Percentiles rank a stretch among this genome's conserved stretches.
phyloP scores from a whole-genome alignment of 2,113 vertebrate species.

The Oncorhynchus gorbuscha region DNA sequence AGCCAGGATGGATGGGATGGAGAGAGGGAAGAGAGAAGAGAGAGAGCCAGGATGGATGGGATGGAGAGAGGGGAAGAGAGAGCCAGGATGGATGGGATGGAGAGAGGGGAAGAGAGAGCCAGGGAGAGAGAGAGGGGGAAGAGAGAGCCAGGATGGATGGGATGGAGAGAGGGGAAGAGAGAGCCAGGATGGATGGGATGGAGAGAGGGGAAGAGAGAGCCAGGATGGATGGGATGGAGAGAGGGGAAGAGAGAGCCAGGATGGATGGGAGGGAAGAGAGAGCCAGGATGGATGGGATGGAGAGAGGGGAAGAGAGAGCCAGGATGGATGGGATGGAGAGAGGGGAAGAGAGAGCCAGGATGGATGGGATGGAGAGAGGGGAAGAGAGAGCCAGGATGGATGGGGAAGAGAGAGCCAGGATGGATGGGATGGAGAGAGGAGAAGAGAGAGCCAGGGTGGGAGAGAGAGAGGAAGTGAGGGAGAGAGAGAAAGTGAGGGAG shows the following conservation, averaged over 20 bases:
- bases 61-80: no score
- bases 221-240: neutral
- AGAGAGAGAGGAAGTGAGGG: neutral
- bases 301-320: no score
- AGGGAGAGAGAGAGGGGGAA: constrained; percentile 49
- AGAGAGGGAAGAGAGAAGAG: no score
- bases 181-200: no score
- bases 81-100: no score
- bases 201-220: neutral
- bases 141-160: constrained; percentile 23
- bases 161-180: neutral
- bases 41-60: no score
- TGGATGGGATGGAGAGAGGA: constrained; percentile 11
- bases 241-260: neutral
- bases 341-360: no score
- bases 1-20: constrained; percentile 49
- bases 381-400: neutral
- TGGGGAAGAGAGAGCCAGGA: no score
- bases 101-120: constrained; percentile 43
- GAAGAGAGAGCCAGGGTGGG: neutral
- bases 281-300: no score
- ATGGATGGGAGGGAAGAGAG: neutral
- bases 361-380: neutral
- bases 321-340: no score
- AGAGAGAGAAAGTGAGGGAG: neutral